phyloP scores from a whole-genome alignment of 2,888 invertebrate species.

The Trissonchulus latispiculum region DNA sequence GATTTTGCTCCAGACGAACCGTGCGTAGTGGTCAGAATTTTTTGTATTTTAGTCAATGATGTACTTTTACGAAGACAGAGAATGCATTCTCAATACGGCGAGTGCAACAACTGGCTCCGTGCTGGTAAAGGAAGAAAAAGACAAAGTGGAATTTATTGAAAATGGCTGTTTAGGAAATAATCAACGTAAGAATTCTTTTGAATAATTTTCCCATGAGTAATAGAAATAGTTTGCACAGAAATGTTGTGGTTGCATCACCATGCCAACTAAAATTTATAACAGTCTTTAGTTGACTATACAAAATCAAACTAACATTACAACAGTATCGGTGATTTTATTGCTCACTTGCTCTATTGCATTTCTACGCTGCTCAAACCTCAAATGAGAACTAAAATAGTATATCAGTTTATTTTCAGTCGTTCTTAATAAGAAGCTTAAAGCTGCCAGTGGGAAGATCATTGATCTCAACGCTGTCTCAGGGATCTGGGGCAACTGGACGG shows the following conservation, averaged over 20 bases:
- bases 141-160: constrained; percentile 39
- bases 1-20: too few species aligned
- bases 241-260: too few species aligned
- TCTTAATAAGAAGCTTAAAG: neutral
- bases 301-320: too few species aligned
- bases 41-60: constrained; percentile 42
- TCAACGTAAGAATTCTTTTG: neutral
- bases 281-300: too few species aligned
- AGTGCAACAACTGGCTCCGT: constrained; percentile 33
- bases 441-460: neutral
- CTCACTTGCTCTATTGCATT: too few species aligned
- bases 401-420: neutral
- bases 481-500: constrained; percentile 7
- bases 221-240: too few species aligned
- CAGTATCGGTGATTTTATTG: too few species aligned
- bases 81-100: constrained; percentile 42
- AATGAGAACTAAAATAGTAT: too few species aligned
- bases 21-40: too few species aligned
- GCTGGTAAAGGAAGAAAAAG: constrained; percentile 30
- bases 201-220: too few species aligned
- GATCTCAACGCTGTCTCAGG: neutral
- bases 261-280: too few species aligned
- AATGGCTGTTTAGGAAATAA: constrained; percentile 31
- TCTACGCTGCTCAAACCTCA: too few species aligned
- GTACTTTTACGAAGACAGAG: constrained; percentile 43